Evolutionary conservation across 2,113 vertebrate species (phyloP), one percentile per base, ranked within the genome.

Genomic region (Anser cygnoides): DNA sequence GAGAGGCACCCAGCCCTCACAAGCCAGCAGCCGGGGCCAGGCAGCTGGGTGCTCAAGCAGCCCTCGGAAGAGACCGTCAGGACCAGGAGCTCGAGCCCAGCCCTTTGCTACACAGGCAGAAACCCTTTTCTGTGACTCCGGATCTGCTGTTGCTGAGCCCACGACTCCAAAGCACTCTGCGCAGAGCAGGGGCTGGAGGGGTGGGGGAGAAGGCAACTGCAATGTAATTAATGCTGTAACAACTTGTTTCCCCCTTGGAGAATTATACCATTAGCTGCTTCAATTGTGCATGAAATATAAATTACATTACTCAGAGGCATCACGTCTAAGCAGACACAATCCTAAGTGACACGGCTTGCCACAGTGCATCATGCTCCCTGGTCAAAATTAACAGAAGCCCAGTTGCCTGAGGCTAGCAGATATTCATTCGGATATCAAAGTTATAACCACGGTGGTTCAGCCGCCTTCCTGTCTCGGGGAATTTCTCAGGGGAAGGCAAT

Each of bases 221-320:
- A 92, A 95, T 98, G 97, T 98, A 98, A 98, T 98, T 98, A 98
- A 98, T 97, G 98, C 98, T 97, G 97, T 97, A 98, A 98, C 97
- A 98, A 98, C 98, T 98, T 98, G 98, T 98, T 98, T 98, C 95
- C 96, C 98, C 98, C 98, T 98, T 98, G 97, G 98, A 98, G 98
- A 98, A 98, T 98, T 98, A 98, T 96, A 98, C 98, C 98, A 98
- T 98, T 98, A 98, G 98, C 98, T 98, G 98, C 98, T 98, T 98
- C 98, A 98, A 98, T 98, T 98, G 98, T 98, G 98, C 98, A 98
- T 98, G 97, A 98, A 98, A 98, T 98, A 98, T 98, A 98, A 98
- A 98, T 98, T 98, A 98, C 98, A 98, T 98, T 98, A 98, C 98
- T 98, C 89, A 96, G 97, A 98, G 98, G 98, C 98, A 98, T 98